Evolutionary conservation across 2,797 vertebrate species (phyloP).

Genomic region (Melanotaenia maccullochi): DNA sequence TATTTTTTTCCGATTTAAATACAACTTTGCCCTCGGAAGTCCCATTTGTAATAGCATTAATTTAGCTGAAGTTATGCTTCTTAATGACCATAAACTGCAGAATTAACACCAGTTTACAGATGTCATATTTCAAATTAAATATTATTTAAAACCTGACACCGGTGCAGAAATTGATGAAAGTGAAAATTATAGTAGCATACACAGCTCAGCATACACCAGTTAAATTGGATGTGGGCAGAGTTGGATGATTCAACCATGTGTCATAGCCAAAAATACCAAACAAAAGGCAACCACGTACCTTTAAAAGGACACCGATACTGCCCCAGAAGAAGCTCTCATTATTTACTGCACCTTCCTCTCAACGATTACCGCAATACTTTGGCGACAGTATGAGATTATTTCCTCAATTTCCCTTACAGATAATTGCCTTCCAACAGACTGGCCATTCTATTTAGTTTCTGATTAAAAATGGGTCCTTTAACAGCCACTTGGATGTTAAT

Average conservation of each 20-base stretch:
- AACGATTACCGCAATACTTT: constrained; percentile 43
- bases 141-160: too few relatives aligned
- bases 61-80: too few relatives aligned
- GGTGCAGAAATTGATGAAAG: background rate
- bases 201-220: background rate
- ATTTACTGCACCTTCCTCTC: constrained; percentile 31
- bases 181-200: background rate
- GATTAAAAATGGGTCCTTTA: constrained; percentile 52
- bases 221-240: background rate
- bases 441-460: constrained; percentile 54
- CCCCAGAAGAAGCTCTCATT: constrained; percentile 29
- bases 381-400: constrained; percentile 58
- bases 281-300: constrained; percentile 5
- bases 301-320: constrained; percentile 22
- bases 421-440: constrained; percentile 65
- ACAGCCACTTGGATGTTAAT: constrained; percentile 67
- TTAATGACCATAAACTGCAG: too few relatives aligned
- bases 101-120: too few relatives aligned
- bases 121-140: too few relatives aligned
- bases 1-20: too few relatives aligned
- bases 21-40: too few relatives aligned
- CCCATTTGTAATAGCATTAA: too few relatives aligned
- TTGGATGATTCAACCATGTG: background rate
- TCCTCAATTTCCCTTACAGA: constrained; percentile 52
- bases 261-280: background rate